Evolutionary conservation across 2,888 invertebrate species (phyloP).

Genomic region (Sturmia bella): DNA sequence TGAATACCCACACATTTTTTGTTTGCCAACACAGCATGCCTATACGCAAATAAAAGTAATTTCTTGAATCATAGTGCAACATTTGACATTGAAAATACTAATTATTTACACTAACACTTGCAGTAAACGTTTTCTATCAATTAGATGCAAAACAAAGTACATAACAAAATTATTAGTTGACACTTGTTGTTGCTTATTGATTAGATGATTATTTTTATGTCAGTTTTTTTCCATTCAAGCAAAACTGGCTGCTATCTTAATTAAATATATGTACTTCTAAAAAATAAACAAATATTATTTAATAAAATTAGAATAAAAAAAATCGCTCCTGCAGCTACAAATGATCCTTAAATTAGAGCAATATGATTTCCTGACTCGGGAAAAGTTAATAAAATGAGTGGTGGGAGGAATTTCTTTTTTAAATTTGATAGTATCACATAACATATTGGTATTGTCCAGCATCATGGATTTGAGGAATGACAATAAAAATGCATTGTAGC

Average conservation of each 20-base stretch:
- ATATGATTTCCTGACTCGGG: too few species aligned
- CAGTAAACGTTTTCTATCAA: constrained; percentile 49
- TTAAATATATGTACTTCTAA: neutral
- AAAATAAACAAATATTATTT: neutral
- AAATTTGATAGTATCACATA: too few species aligned
- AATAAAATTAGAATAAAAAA: too few species aligned
- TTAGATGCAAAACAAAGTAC: constrained; percentile 47
- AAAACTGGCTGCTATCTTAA: neutral
- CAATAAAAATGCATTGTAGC: too few species aligned
- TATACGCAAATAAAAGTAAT: constrained; percentile 27
- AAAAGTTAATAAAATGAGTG: too few species aligned
- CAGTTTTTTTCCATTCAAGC: neutral
- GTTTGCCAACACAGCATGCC: neutral
- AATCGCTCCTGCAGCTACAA: too few species aligned
- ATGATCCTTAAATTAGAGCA: too few species aligned
- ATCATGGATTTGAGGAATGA: too few species aligned
- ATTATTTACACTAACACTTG: constrained; percentile 34
- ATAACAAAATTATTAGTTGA: constrained; percentile 16
- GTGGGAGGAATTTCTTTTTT: too few species aligned
- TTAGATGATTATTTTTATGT: constrained; percentile 10
- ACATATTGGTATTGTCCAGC: too few species aligned
- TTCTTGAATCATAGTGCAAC: constrained; percentile 18
- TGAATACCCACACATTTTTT: too few species aligned
- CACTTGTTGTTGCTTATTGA: constrained; percentile 45
- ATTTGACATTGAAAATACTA: constrained; percentile 33